Evolutionary conservation across 1,140 invertebrate species (phyloP).

Genomic region (Diplogasteroides magnus): DNA sequence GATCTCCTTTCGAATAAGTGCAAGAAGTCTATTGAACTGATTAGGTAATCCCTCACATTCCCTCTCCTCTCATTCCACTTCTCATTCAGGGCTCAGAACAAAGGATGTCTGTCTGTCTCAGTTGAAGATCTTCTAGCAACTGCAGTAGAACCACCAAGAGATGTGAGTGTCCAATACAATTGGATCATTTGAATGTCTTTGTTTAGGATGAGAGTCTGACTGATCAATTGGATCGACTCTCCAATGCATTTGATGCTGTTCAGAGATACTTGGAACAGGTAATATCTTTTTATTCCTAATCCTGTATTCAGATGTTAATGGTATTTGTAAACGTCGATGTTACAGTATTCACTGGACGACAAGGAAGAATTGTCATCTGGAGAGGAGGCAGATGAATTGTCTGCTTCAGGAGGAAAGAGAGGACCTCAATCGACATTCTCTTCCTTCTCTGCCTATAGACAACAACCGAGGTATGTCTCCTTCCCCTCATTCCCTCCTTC

Average conservation of each 20-base stretch:
- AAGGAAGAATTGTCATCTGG: not conserved
- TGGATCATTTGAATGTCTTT: too few species aligned
- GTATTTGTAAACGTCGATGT: not conserved
- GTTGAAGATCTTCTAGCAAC: conserved; percentile 32
- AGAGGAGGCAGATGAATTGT: not conserved
- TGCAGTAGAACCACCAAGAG: conserved; percentile 31
- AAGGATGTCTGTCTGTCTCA: conserved; percentile 33
- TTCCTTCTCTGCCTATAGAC: not conserved
- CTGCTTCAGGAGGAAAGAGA: not conserved
- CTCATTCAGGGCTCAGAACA: conserved; percentile 27
- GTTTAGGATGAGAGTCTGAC: conserved; percentile 30
- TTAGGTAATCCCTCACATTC: conserved; percentile 16
- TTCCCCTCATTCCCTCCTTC: not conserved
- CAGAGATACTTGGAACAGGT: conserved; percentile 24
- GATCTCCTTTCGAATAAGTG: conserved; percentile 34
- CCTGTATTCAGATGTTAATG: too few species aligned
- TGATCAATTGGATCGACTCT: conserved; percentile 28
- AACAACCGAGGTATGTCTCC: not conserved
- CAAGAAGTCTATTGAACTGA: conserved; percentile 37
- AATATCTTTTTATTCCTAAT: not conserved
- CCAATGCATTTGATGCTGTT: conserved; percentile 34
- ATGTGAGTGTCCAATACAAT: too few species aligned
- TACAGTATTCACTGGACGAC: not conserved
- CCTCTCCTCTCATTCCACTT: not conserved
- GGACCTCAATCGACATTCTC: not conserved